Percentiles rank a stretch among this genome's conserved stretches.
Evolutionary conservation across 2,888 invertebrate genomes (phyloP).

Genomic region (Microdon myrmicae): DNA sequence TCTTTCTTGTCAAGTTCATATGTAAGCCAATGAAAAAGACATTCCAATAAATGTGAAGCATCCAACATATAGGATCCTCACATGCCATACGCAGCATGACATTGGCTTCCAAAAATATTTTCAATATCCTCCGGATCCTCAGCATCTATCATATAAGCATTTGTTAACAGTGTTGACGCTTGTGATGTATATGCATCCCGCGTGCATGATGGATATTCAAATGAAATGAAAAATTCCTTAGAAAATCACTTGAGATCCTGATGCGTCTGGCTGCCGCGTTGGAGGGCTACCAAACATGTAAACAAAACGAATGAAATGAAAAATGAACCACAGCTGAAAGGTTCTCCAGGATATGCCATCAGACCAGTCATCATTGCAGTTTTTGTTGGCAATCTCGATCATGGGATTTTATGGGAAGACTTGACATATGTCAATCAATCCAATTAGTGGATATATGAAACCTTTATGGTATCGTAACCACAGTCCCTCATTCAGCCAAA

Average conservation of each 20-base stretch:
- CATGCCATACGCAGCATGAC: no score
- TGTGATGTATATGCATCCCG: slow-evolving; percentile 47
- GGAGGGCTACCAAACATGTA: slow-evolving; percentile 37
- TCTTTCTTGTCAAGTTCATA: no score
- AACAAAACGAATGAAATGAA: slow-evolving; percentile 14
- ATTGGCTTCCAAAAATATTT: slow-evolving; percentile 47
- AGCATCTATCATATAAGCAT: slow-evolving; percentile 44
- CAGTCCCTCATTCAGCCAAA: no score
- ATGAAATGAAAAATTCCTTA: slow-evolving; percentile 47
- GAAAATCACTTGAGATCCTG: slow-evolving; percentile 48
- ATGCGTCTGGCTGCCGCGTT: not conserved
- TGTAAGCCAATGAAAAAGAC: no score
- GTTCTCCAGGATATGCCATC: slow-evolving; percentile 32
- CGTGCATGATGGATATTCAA: slow-evolving; percentile 50
- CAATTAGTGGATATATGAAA: slow-evolving; percentile 35
- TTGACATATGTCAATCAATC: slow-evolving; percentile 32
- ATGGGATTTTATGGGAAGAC: slow-evolving; percentile 23
- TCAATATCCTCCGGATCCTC: slow-evolving; percentile 43
- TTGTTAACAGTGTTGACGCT: slow-evolving; percentile 46
- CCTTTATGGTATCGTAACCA: slow-evolving; percentile 14
- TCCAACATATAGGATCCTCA: no score
- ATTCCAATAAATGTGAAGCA: no score
- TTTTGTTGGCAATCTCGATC: slow-evolving; percentile 3
- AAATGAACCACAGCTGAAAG: slow-evolving; percentile 26
- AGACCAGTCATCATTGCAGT: slow-evolving; percentile 17